phyloP scores from a whole-genome alignment of 2,888 invertebrate species.

The Napeogenes inachia region DNA sequence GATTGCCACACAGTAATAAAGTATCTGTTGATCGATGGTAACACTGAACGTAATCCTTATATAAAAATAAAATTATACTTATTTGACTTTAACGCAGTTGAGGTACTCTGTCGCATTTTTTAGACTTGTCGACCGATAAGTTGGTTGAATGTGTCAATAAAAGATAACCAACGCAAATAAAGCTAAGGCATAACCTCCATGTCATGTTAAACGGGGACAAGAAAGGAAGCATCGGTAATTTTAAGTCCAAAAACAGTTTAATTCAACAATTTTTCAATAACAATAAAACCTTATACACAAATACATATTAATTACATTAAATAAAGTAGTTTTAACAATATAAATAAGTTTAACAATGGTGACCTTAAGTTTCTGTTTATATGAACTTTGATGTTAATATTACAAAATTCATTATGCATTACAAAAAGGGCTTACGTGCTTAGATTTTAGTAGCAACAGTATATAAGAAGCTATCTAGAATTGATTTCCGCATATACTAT shows the following conservation, averaged over 20 bases:
- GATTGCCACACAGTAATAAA: background rate
- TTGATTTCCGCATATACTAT: background rate
- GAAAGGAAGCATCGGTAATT: slow-evolving; percentile 22
- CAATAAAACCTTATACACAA: background rate
- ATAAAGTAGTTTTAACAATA: too few species aligned
- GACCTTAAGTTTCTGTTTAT: too few species aligned
- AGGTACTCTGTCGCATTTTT: slow-evolving; percentile 35
- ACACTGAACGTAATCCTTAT: background rate
- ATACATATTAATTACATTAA: too few species aligned
- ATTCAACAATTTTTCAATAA: background rate
- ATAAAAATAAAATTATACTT: slow-evolving; percentile 1
- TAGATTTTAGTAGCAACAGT: too few species aligned
- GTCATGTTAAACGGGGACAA: slow-evolving; percentile 52
- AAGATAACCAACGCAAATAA: slow-evolving; percentile 66
- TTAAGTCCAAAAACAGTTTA: slow-evolving; percentile 13
- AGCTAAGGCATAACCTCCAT: slow-evolving; percentile 49
- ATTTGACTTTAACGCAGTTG: slow-evolving; percentile 1
- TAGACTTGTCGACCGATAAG: slow-evolving; percentile 66
- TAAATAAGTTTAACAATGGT: too few species aligned
- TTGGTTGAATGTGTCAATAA: slow-evolving; percentile 68
- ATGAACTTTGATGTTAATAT: too few species aligned
- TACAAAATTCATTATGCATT: too few species aligned
- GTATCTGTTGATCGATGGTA: background rate
- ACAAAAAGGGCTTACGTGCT: too few species aligned
- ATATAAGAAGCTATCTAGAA: too few species aligned